Evolutionary conservation across 2,113 vertebrate species (phyloP).

Genomic region (Rhea americana): DNA sequence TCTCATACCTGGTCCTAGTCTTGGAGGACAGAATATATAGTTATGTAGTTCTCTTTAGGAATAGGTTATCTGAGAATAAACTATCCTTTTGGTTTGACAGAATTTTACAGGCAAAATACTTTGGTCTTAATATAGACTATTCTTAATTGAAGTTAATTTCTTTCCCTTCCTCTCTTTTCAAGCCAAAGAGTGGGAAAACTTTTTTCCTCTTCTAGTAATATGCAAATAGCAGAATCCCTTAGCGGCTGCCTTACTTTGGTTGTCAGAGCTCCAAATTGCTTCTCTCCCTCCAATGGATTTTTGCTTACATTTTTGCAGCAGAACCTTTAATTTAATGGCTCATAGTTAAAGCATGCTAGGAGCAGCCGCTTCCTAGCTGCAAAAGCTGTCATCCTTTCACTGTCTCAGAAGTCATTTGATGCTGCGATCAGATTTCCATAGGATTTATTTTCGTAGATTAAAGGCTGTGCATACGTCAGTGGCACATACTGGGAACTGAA

Average conservation of each 20-base stretch:
- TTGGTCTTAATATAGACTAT: not conserved
- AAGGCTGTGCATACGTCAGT: constrained; percentile 20
- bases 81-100: not conserved
- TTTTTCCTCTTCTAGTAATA: not conserved
- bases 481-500: not conserved
- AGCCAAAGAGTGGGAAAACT: not conserved
- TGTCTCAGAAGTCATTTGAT: constrained; percentile 21
- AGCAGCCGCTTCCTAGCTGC: not conserved
- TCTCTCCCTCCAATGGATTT: not conserved
- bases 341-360: not conserved
- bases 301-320: not conserved
- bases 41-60: not conserved
- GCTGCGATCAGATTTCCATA: constrained; percentile 7
- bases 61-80: not conserved
- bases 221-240: not conserved
- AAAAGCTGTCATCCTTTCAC: constrained; percentile 33
- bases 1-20: not conserved
- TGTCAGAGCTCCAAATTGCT: not conserved
- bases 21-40: not conserved
- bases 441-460: constrained; percentile 3
- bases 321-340: constrained; percentile 36
- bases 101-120: not conserved
- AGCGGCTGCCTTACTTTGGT: constrained; percentile 23
- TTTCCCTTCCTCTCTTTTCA: not conserved
- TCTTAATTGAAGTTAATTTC: not conserved